Base-by-base conservation (phyloP, 2,888 invertebrate genomes). In the Microchrysa polita region DNA sequence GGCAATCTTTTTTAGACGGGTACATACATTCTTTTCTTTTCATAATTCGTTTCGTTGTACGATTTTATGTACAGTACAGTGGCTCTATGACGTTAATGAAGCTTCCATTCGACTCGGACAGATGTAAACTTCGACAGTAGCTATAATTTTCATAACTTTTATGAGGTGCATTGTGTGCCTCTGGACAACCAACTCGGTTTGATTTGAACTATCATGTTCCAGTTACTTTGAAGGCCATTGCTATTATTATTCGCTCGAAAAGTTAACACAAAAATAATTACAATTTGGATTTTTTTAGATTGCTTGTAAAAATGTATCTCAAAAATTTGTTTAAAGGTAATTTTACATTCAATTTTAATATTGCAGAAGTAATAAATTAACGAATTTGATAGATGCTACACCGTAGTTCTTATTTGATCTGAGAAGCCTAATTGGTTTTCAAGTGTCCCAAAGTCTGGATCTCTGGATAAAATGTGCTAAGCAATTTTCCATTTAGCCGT, bases 221-320 rank as follows among this genome's bases (percentile, higher is more conserved):
- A 69, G 69, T 69, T 69, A 34, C 55, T 69, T 69, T 69, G 69
- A 69, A 69, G 69, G 69, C 69, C 69, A 69, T 40, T 42, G 16
- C n/a, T n/a, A 65, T 69, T 52, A 2, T 59, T 10, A 65, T 44
- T 44, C 27, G 53, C 23, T 27, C 65, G 48, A 16, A 48, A 16
- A 65, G 27, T n/a, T n/a, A n/a, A 52, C 14, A 67, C 27, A 61
- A 61, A 34, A 22, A 20, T 23, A 22, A 23, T 59, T 23, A 59
- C 23, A 22, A 5, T 55, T 55, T 55, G 18, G 5, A 2, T 55
- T 5, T 9, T 52, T 52, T 14, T 10, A 52, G 4, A 10, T n/a
- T 52, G 16, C 16, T 4, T 52, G 16, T 52, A 16, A 52, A 52
- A n/a, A 18, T 55, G n/a, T n/a, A n/a, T n/a, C n/a, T n/a, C n/a